These are phyloP conservation scores for Apotomis betuletana DNA, from an alignment of 2,888 invertebrate genomes.

Conservation along the genomic window DNA sequence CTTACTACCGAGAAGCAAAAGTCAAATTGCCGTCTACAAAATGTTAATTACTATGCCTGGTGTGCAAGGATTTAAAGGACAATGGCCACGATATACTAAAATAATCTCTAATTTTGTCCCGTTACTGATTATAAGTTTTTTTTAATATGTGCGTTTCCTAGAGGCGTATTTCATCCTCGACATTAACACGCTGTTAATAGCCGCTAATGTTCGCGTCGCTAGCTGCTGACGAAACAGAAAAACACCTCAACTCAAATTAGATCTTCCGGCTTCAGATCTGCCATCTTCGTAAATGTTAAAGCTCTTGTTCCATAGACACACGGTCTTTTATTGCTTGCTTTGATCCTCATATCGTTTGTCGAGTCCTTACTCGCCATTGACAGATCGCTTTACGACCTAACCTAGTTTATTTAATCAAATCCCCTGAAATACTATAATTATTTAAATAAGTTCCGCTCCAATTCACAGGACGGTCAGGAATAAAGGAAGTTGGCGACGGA, in stretches of 20 bases:
- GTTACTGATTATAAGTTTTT: neutral
- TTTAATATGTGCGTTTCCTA: constrained; percentile 17
- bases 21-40: too few species aligned
- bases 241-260: constrained; percentile 60
- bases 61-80: too few species aligned
- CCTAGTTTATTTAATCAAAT: constrained; percentile 40
- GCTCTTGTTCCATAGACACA: constrained; percentile 11
- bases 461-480: constrained; percentile 8
- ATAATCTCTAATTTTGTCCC: neutral
- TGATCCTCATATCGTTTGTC: neutral
- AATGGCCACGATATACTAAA: neutral
- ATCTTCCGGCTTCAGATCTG: constrained; percentile 55
- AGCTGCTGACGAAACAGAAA: constrained; percentile 61
- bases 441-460: constrained; percentile 35
- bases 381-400: constrained; percentile 59
- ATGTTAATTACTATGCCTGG: too few species aligned
- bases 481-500: neutral
- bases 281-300: constrained; percentile 11
- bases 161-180: constrained; percentile 40
- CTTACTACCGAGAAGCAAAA: too few species aligned
- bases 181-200: constrained; percentile 74
- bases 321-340: constrained; percentile 6
- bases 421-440: constrained; percentile 34
- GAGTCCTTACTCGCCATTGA: constrained; percentile 53
- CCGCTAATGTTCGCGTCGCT: constrained; percentile 63